Base-by-base conservation (phyloP, 64 coral and sea anemone genomes). In the Stichodactyla mertensii region DNA sequence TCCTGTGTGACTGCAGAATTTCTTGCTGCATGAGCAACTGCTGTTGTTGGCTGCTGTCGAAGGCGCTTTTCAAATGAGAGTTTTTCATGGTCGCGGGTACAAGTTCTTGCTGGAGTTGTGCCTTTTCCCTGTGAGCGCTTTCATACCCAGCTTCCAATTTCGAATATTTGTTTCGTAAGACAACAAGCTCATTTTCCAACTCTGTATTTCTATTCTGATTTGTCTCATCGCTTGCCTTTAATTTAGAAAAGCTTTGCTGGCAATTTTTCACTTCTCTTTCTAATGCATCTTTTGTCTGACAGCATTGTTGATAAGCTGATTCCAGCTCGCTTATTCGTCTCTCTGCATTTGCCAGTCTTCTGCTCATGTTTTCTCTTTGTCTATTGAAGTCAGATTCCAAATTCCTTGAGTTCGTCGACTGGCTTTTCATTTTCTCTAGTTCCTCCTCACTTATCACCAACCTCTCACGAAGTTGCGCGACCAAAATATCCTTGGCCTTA, bases 61-160 rank as follows among this genome's bases (percentile, higher is more conserved):
- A 90, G 0, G 85, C 85, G 55, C 86, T 84, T 64, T 93, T 96
- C 54, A 96, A 28, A 51, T 96, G 94, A 5, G 88, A 54, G 12
- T 92, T 89, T 81, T 90, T 96, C 51, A 92, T 85, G 62, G 92
- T 96, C 10, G 91, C 90, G 18, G 84, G 91, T 12, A 96, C 28
- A 77, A 93, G 86, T 84, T 96, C 88, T 85, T 90, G 88, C n/a
- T 97, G 94, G 10, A 97, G 88, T 19, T 97, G 91, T 15, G 77
- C 13, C 83, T 86, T 97, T 52, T 97, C 94, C 52, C 90, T 88
- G 24, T 97, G 91, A 56, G 91, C 90, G 6, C 26, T 84, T 61
- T 97, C 94, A 60, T 93, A 97, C 22, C 88, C 85, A 19, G 27
- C 78, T 70, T 97, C 91, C 14, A 97, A 91, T 84, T 97, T 97